Evolutionary conservation across 30 jellyfish, hydroid and myxozoan genomes (phyloP), one percentile per base, ranked within the genome.

Genomic region (Chrysaora quinquecirrha): DNA sequence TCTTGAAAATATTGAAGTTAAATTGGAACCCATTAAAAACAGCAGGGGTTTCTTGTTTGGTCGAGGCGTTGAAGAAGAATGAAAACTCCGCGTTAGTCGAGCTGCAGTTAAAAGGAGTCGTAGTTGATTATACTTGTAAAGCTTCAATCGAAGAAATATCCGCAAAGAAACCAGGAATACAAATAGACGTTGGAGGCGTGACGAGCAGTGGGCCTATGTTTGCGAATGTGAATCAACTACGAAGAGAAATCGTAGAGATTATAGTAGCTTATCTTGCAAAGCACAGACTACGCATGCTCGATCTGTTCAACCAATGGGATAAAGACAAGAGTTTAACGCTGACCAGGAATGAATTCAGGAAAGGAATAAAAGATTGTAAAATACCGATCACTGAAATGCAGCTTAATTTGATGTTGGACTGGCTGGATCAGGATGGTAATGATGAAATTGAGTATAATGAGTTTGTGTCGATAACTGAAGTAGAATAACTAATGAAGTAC

Each of bases 301-400:
- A 88, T 56, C 54, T 88, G 75, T 88, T 88, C 89, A 88, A 88
- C 76, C 97, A 81, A 28, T 88, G 97, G 97, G 97, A 88, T 52
- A 88, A 88, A 43, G 97, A 88, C 73, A 88, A 88, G 64, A 88
- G 97, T 61, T 43, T 67, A 71, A 87, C 89, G 54, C 76, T 87
- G 69, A 87, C 96, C 7, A 52, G 87, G 27, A 78, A 78, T 28
- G 96, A 87, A 48, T 87, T 87, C 72, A 82, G 96, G 12, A 80
- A 76, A 34, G 90, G 97, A 25, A 81, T 88, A 4, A 73, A 75
- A 75, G 56, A 75, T 30, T 46, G 97, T 69, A 81, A 81, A 76
- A 88, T 88, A 19, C 97, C 97, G 22, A 65, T 88, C 7, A 47
- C 94, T 1, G 97, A 88, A 32, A 49, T 82, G 70, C 97, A 88